These are phyloP conservation scores for Mustela nigripes DNA, from an alignment of 2,113 vertebrate species.

Conservation along the genomic window DNA sequence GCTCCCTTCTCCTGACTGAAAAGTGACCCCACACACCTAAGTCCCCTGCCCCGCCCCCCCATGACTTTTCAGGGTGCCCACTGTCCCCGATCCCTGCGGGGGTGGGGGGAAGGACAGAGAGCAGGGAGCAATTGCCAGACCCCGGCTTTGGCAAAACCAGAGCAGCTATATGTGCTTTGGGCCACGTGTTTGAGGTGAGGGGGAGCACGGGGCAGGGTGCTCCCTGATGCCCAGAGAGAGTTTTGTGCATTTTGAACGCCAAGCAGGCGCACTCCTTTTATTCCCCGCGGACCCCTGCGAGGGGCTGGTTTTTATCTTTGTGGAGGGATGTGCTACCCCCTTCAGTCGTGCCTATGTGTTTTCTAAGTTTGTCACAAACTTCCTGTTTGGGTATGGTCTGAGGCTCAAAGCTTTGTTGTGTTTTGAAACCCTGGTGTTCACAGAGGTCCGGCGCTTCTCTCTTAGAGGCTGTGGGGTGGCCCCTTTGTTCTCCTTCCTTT, in stretches of 20 bases:
- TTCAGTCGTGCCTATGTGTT: neutral
- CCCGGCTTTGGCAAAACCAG: neutral
- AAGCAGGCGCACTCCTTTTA: neutral
- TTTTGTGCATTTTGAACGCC: neutral
- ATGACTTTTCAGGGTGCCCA: neutral
- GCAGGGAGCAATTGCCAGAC: neutral
- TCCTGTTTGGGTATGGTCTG: constrained; percentile 59
- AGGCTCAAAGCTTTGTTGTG: neutral
- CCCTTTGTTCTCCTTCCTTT: neutral
- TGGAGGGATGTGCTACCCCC: neutral
- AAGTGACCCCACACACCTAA: neutral
- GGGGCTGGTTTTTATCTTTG: neutral
- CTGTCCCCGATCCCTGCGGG: neutral
- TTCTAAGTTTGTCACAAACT: constrained; percentile 68
- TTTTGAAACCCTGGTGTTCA: neutral
- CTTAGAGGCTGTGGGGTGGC: neutral
- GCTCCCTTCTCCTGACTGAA: neutral
- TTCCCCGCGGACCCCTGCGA: rapidly evolving
- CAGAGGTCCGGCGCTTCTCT: neutral
- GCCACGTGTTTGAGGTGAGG: neutral
- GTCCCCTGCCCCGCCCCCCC: neutral
- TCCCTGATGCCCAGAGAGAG: neutral
- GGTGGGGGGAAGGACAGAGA: neutral
- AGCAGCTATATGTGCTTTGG: neutral
- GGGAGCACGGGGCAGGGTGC: neutral